phyloP scores from a whole-genome alignment of 2,113 vertebrate genomes.

The Xenopus tropicalis region UCB_Xtro_10.0 CM004446.2:81356001-81356500 shows the following conservation, averaged over 20 bases:
- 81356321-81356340: no score
- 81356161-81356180: slow-evolving; percentile 30
- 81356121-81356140: not conserved
- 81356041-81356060: not conserved
- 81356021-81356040: slow-evolving; percentile 7
- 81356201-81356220: slow-evolving; percentile 31
- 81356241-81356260: slow-evolving; percentile 21
- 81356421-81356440: no score
- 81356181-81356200: slow-evolving; percentile 11
- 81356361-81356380: no score
- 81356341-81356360: no score
- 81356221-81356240: slow-evolving; percentile 19
- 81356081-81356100: slow-evolving; percentile 3
- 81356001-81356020: slow-evolving; percentile 29
- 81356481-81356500: no score
- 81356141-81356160: not conserved
- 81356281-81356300: no score
- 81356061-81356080: not conserved
- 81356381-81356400: no score
- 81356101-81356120: not conserved
- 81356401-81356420: no score
- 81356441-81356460: no score
- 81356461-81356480: no score
- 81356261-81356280: not conserved
- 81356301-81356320: no score